Conservation (phyloP, 2,888 invertebrate genomes). For the Geophilus truncorum region DNA sequence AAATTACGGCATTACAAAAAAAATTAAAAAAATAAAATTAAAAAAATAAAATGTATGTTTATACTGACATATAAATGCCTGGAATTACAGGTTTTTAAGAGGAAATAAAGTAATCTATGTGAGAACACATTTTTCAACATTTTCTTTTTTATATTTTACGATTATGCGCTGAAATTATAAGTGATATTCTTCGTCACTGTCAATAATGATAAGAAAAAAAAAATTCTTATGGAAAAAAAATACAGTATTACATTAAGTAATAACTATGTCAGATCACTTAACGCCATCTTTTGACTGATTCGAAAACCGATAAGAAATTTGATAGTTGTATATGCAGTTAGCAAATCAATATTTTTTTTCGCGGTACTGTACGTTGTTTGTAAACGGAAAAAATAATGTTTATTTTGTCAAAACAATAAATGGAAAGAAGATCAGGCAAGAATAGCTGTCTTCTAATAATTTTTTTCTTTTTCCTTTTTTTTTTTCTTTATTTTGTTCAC, state of each 20-base stretch:
- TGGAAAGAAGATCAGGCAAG: not conserved
- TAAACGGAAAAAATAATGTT: not conserved
- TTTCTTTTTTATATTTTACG: not conserved
- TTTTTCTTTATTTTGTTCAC: not conserved
- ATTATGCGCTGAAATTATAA: not conserved
- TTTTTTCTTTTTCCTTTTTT: too few species aligned
- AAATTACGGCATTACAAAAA: too few species aligned
- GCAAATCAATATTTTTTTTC: not conserved
- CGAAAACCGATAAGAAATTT: not conserved
- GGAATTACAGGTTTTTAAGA: not conserved
- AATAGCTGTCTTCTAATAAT: not conserved
- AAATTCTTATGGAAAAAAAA: not conserved
- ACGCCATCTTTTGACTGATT: not conserved
- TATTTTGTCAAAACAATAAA: not conserved
- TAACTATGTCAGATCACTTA: not conserved
- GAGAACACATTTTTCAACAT: not conserved
- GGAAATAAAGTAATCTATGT: not conserved
- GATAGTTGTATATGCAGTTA: not conserved
- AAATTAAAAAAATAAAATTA: too few species aligned
- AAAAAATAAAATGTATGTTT: not conserved
- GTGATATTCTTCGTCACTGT: not conserved
- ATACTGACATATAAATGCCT: not conserved
- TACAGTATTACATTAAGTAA: not conserved
- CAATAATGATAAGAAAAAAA: not conserved
- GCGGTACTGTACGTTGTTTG: not conserved